Evolutionary conservation across 1,140 invertebrate genomes (phyloP), one percentile per base, ranked within the genome.

Genomic region (Phymastichus coffea): DNA sequence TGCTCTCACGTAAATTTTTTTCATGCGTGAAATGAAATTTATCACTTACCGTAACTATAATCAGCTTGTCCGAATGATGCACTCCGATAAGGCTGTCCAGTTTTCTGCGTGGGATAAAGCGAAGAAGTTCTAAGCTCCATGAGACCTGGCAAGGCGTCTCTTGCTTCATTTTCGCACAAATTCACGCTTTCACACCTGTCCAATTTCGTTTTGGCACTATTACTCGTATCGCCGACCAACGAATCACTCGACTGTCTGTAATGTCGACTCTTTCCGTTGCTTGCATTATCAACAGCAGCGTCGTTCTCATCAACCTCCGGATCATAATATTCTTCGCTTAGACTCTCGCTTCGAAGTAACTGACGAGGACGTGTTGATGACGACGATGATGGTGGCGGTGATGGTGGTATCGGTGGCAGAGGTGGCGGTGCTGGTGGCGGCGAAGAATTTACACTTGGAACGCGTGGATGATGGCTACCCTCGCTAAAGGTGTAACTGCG

Each of bases 51-150:
- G 66, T 75, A 72, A 66, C 68, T 66, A 66, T 86, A 89, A 70
- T 92, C 90, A 37, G 90, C 89, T 75, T 92, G 90, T 0, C 90
- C 90, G 67, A 93, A 92, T 9, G 91, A 93, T 4, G 90, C 89
- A 68, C 89, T 92, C 23, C 91, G 82, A 64, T 87, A 89, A 3
- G 89, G 86, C 33, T 56, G 65, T 47, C 43, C 71, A 64, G 37
- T 62, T 46, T 40, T 64, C 66, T 19, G 15, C 14, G 35, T 4
- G 68, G 73, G 62, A 63, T 70, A 47, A 59, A 63, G n/a, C 67
- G 63, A 41, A 76, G 37, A 71, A 76, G 35, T 66, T 70, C 81
- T 69, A 66, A 79, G 69, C 74, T 82, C 75, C 61, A 75, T 33
- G 15, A 55, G 44, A 33, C 71, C 69, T 7, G 69, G 62, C 12